phyloP scores from a whole-genome alignment of 2,797 vertebrate genomes.

The Pterois miles region DNA sequence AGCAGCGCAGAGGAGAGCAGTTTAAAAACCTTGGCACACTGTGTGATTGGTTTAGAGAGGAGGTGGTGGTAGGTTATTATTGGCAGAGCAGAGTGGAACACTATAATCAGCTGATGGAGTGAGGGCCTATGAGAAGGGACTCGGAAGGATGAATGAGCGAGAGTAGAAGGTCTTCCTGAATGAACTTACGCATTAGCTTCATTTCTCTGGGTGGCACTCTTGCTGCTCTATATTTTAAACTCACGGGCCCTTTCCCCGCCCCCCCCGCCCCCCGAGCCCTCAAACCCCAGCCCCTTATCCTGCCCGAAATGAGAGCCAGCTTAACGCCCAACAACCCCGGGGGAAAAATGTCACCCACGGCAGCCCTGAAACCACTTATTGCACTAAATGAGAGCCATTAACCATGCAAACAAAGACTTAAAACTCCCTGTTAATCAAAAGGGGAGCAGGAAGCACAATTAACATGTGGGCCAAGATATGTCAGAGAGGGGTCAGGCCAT shows the following conservation, averaged over 20 bases:
- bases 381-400: conserved; percentile 80
- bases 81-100: too few species aligned
- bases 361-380: conserved; percentile 74
- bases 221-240: conserved; percentile 16
- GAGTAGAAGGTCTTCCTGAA: too few species aligned
- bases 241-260: too few species aligned
- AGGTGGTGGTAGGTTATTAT: too few species aligned
- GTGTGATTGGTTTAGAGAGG: too few species aligned
- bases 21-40: too few species aligned
- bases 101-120: too few species aligned
- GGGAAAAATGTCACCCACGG: conserved; percentile 74
- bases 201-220: conserved; percentile 53
- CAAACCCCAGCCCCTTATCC: conserved; percentile 30
- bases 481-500: conserved; percentile 70
- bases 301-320: conserved; percentile 70
- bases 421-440: conserved; percentile 76
- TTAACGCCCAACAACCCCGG: too few species aligned
- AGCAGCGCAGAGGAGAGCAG: too few species aligned
- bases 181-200: too few species aligned
- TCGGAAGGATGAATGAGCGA: too few species aligned
- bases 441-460: conserved; percentile 81
- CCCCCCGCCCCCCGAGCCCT: not conserved
- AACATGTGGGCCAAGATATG: conserved; percentile 76
- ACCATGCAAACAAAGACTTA: conserved; percentile 76
- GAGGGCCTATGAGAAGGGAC: too few species aligned